These are phyloP conservation scores for Thryonomys swinderianus DNA, from an alignment of 2,113 vertebrate species.

Conservation along the genomic window DNA sequence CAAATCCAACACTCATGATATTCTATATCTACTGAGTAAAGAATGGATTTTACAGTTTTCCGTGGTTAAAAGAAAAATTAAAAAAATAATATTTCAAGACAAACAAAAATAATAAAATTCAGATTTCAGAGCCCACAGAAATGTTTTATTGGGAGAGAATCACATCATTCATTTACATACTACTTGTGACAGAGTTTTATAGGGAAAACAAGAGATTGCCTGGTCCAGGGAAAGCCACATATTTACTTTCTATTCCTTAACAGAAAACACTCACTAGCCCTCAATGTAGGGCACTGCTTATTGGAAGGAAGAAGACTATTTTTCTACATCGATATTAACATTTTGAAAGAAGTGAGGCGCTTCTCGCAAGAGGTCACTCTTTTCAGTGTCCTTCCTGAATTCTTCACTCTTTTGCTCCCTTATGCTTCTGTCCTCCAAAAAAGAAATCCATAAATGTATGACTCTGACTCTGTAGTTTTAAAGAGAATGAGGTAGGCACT, in stretches of 20 bases:
- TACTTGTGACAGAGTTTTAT: neutral
- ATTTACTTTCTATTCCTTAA: neutral
- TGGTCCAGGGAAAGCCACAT: neutral
- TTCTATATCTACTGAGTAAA: neutral
- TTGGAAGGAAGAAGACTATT: neutral
- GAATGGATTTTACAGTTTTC: neutral
- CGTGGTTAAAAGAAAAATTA: neutral
- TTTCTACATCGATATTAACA: neutral
- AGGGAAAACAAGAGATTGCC: fast-evolving
- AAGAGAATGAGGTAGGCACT: neutral
- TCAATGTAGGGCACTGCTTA: neutral
- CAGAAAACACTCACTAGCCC: neutral
- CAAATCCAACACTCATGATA: neutral
- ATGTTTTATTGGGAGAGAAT: neutral
- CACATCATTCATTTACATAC: neutral
- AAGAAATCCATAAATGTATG: neutral
- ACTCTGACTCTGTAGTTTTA: neutral
- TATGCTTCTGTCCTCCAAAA: neutral
- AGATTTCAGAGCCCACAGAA: neutral
- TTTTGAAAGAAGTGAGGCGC: neutral
- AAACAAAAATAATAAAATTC: constrained; percentile 14
- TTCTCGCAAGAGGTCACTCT: neutral
- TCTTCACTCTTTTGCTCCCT: neutral
- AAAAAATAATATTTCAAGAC: neutral
- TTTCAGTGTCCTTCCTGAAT: neutral